Evolutionary conservation across 1,140 invertebrate species (phyloP).

Genomic region (Drosophila biarmipes): DNA sequence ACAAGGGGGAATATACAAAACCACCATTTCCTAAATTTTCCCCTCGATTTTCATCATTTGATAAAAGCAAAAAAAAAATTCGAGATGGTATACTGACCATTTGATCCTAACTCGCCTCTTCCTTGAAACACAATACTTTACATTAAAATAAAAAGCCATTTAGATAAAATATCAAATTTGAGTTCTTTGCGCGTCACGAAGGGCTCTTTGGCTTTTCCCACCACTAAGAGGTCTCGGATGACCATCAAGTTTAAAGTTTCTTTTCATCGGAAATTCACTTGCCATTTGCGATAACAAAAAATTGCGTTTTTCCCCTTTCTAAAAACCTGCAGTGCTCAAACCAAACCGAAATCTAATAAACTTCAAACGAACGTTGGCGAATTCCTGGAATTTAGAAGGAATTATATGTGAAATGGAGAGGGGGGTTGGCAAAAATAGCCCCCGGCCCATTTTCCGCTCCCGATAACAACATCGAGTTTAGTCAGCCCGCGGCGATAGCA

Average conservation of each 20-base stretch:
- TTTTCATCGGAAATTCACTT: conserved; percentile 12
- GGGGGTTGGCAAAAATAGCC: conserved; percentile 2
- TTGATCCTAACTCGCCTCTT: conserved; percentile 2
- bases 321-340: neutral
- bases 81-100: neutral
- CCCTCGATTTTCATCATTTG: neutral
- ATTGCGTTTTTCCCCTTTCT: conserved; percentile 15
- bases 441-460: conserved; percentile 6
- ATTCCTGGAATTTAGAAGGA: conserved; percentile 27
- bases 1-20: neutral
- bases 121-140: conserved; percentile 39
- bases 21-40: neutral
- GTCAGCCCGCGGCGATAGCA: conserved; percentile 37
- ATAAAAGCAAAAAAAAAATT: neutral
- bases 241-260: conserved; percentile 32
- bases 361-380: conserved; percentile 24
- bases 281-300: conserved; percentile 1
- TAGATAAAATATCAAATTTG: conserved; percentile 54
- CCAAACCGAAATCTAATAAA: conserved; percentile 23
- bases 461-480: conserved; percentile 56
- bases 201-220: conserved; percentile 1
- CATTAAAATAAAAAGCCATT: conserved; percentile 26
- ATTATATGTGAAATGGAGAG: neutral
- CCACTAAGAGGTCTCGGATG: conserved; percentile 29
- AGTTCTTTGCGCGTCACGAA: conserved; percentile 7